Evolutionary conservation across 2,797 vertebrate genomes (phyloP), one percentile per base, ranked within the genome.

Genomic region (Chaenodraco wilsoni): DNA sequence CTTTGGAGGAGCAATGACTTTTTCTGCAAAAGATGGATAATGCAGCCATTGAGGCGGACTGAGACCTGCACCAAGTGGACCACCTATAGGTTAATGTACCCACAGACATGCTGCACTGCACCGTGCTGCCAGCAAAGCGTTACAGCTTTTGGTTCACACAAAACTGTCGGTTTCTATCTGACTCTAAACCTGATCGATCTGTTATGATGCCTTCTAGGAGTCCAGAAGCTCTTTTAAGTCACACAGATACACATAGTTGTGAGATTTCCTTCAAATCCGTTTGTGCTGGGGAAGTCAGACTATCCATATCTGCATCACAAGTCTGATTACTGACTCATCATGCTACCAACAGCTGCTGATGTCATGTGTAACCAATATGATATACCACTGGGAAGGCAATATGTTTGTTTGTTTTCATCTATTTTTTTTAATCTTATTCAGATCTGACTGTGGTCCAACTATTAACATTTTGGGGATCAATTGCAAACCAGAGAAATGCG

Each of bases 271-370:
- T 72, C 66, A 27, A 69, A 23, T 65, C 9, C 2, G 60, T 67
- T 65, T 73, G 78, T 71, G 74, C 82, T 82, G 45, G 11, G 71
- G 15, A 71, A 80, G 60, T 83, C 66, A 50, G 72, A 72, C 62
- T 54, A 45, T 40, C 66, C 74, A 79, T 81, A 66, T 82, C 67
- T 58, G 56, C 81, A 85, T 75, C 76, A 65, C 61, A 52, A 46
- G 44, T 76, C 69, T 56, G 69, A 84, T 69, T 83, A 66, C 73
- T 60, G 63, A 81, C 56, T 72, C 58, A n/a, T 78, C 69, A 64
- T 76, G 65, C 77, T 81, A 79, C 65, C 62, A 58, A 54, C 74
- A 76, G 78, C 82, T 84, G 80, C 84, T 84, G 76, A 77, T 76
- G 65, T 81, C 63, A 57, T 78, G 81, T 81, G 65, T 74, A 79